Conservation (phyloP, 2,797 vertebrate genomes). For the Darevskia nairensis region DNA sequence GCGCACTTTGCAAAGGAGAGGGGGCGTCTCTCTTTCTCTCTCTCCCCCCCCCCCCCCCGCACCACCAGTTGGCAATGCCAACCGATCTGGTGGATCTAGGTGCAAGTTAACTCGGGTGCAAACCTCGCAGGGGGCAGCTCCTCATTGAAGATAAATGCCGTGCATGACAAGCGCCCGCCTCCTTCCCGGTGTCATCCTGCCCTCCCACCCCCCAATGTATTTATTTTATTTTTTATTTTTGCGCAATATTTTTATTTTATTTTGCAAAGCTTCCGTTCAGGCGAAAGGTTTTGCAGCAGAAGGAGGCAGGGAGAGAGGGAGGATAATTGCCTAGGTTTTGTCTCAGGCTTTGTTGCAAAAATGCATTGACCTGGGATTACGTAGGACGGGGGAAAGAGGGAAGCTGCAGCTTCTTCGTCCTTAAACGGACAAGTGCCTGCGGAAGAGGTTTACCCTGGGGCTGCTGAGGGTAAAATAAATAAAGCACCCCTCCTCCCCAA, state of each 20-base stretch:
- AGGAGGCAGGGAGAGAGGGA: not conserved
- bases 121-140: not conserved
- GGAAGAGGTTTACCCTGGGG: not conserved
- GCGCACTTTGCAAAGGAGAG: not conserved
- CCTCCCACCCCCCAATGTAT: too few species aligned
- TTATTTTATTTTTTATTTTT: too few species aligned
- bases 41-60: not conserved
- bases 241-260: not conserved
- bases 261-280: not conserved
- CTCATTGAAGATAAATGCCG: too few species aligned
- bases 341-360: not conserved
- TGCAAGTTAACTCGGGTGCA: not conserved
- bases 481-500: too few species aligned
- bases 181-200: not conserved
- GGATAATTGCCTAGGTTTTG: not conserved
- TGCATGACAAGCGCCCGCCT: not conserved
- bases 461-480: constrained; percentile 4
- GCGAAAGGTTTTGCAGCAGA: not conserved
- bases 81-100: not conserved
- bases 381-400: not conserved
- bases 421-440: not conserved
- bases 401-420: not conserved
- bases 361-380: not conserved
- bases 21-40: not conserved
- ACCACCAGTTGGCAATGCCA: not conserved